Evolutionary conservation across 2,113 vertebrate species (phyloP).

Genomic region (Larimichthys polyactis): DNA sequence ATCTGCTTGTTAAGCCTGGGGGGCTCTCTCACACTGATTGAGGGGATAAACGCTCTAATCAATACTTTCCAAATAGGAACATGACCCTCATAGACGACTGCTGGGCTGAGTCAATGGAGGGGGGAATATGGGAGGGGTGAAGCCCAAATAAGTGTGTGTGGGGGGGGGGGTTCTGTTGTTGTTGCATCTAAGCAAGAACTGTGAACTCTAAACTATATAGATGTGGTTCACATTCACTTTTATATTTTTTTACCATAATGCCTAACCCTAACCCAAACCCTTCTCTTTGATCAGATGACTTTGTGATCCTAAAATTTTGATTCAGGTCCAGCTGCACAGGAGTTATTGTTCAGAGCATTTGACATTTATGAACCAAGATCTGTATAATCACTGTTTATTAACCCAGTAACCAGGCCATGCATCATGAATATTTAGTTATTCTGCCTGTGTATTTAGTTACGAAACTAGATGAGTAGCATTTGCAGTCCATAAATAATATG

Average conservation of each 20-base stretch:
- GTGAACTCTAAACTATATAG: background rate
- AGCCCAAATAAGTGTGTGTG: conserved; percentile 69
- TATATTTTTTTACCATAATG: background rate
- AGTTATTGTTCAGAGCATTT: background rate
- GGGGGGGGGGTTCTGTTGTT: conserved; percentile 55
- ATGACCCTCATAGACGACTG: conserved; percentile 86
- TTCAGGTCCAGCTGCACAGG: background rate
- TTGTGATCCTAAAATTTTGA: background rate
- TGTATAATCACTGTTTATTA: background rate
- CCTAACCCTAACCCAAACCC: no score
- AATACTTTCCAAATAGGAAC: conserved; percentile 92
- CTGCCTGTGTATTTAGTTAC: no score
- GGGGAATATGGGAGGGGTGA: conserved; percentile 63
- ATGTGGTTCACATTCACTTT: background rate
- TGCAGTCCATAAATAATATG: background rate
- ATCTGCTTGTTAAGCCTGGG: conserved; percentile 55
- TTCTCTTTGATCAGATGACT: background rate
- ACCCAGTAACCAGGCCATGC: background rate
- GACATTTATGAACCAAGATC: background rate
- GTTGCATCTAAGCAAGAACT: conserved; percentile 25
- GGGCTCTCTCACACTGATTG: conserved; percentile 81
- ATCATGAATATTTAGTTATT: background rate
- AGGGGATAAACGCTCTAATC: conserved; percentile 88
- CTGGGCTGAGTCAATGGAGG: conserved; percentile 84
- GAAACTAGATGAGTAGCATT: background rate